Conservation (phyloP, 2,888 invertebrate species). For the Oxystoma pomonae region DNA sequence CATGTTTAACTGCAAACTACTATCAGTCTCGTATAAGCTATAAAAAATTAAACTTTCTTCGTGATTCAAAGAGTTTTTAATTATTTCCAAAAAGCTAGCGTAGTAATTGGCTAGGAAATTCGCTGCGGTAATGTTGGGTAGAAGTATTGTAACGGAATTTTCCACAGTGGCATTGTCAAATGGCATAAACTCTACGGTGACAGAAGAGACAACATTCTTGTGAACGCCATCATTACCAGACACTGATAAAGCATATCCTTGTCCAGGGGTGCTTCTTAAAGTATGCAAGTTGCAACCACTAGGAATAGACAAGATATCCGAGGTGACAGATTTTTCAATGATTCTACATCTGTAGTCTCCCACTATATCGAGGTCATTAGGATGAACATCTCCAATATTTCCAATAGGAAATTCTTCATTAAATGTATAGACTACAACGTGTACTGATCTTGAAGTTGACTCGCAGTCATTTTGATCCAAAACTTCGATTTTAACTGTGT, state of each 20-base stretch:
- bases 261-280: constrained; percentile 64
- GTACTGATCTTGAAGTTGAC: constrained; percentile 76
- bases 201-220: constrained; percentile 79
- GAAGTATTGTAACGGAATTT: constrained; percentile 73
- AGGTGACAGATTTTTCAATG: constrained; percentile 58
- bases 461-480: constrained; percentile 90
- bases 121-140: constrained; percentile 68
- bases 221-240: constrained; percentile 89
- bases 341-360: constrained; percentile 87
- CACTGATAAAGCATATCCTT: constrained; percentile 73
- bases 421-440: constrained; percentile 73
- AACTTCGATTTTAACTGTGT: constrained; percentile 70
- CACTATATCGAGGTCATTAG: constrained; percentile 85
- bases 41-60: constrained; percentile 66
- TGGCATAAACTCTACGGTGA: constrained; percentile 69
- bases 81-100: constrained; percentile 64
- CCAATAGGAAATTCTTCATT: constrained; percentile 72
- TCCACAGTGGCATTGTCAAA: constrained; percentile 80
- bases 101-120: constrained; percentile 76
- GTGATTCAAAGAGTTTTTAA: constrained; percentile 63
- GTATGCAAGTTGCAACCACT: constrained; percentile 77
- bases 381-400: constrained; percentile 88
- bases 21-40: constrained; percentile 65
- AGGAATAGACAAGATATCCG: constrained; percentile 64
- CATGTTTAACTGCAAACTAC: constrained; percentile 66